Evolutionary conservation across 1,140 invertebrate species (phyloP), one percentile per base, ranked within the genome.

Genomic region (Nymphalis io): DNA sequence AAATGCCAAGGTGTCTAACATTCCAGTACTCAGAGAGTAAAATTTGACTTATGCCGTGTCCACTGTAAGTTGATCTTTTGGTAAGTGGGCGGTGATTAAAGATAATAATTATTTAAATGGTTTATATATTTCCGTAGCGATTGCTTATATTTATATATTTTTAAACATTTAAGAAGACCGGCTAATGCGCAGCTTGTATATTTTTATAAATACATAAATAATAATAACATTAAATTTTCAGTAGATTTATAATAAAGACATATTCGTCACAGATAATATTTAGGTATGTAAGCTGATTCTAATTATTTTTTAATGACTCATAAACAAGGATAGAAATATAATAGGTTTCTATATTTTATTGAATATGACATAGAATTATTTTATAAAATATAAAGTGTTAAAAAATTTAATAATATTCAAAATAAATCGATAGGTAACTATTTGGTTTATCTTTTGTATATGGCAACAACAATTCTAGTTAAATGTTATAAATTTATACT

Each of bases 1-100:
- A 74, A 79, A 79, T 76, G 77, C 73, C 77, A 79, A 79, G 77
- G 77, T 40, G 64, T 68, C 63, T 68, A 40, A 60, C 70, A 74
- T 73, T 73, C 67, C 62, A 58, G 58, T 70, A 61, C 55, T 21
- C 53, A 13, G 48, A 46, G n/a, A 33, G 39, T 60, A 62, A 70
- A 70, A 60, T 71, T 65, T 33, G 57, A 66, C 58, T 55, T 71
- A 71, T 71, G 46, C 40, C 44, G 13, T 61, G 62, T 62, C 73
- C 58, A 72, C 58, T 69, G 39, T 69, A 75, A 15, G 55, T 51
- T 67, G 73, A 69, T 70, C 73, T 75, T 72, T 72, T 46, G 48
- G 57, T 48, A 61, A 60, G 46, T 71, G 20, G 58, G 63, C 53
- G 68, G 68, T n/a, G 53, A 44, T 33, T 33, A 55, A 62, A 60